Conservation (phyloP, 2,888 invertebrate genomes). For the Diploptera punctata region DNA sequence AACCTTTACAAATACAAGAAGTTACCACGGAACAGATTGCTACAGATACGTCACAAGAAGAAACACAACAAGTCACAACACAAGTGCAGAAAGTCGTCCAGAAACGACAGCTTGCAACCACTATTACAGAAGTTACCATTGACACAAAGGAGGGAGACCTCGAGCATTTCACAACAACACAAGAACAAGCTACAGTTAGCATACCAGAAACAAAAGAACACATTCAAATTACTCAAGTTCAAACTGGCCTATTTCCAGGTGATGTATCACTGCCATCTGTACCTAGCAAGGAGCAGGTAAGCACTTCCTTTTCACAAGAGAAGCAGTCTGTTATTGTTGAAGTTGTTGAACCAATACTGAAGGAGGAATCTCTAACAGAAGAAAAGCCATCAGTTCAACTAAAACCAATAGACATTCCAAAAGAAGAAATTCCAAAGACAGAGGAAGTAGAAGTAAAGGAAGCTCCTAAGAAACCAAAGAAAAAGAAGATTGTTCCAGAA, state of each 20-base stretch:
- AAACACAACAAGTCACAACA: constrained; percentile 37
- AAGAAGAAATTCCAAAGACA: neutral
- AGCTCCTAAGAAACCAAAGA: constrained; percentile 49
- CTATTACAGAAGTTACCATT: constrained; percentile 40
- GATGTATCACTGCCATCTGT: constrained; percentile 35
- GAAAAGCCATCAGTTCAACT: constrained; percentile 14
- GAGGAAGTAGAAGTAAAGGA: constrained; percentile 44
- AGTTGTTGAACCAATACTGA: neutral
- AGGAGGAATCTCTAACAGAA: constrained; percentile 24
- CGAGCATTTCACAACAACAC: constrained; percentile 37
- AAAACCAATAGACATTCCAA: constrained; percentile 1
- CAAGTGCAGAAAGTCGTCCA: constrained; percentile 40
- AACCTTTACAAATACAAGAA: constrained; percentile 44
- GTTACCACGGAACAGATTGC: constrained; percentile 43
- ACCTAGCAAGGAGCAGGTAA: constrained; percentile 41
- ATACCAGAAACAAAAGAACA: constrained; percentile 41
- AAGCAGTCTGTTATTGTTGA: constrained; percentile 35
- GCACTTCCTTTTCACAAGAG: constrained; percentile 36
- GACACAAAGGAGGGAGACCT: constrained; percentile 42
- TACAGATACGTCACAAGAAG: constrained; percentile 38
- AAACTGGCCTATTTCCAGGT: constrained; percentile 45
- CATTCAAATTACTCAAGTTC: constrained; percentile 42
- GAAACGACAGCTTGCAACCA: constrained; percentile 41
- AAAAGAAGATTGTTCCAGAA: constrained; percentile 47
- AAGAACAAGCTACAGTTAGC: constrained; percentile 43